Evolutionary conservation across 2,797 vertebrate genomes (phyloP).

Genomic region (Danio jaintianensis): DNA sequence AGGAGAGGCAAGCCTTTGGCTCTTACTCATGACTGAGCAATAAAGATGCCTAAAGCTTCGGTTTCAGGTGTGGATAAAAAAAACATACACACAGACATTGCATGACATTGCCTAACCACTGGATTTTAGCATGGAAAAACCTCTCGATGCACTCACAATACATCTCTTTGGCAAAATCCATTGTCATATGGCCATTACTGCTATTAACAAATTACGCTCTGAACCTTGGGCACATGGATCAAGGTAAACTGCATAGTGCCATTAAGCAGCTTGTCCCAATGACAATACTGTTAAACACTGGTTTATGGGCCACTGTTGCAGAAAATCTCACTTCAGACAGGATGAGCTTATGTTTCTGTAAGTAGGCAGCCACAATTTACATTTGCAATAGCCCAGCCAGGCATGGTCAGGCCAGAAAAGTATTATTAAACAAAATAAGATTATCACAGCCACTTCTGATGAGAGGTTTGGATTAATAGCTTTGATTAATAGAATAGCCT

Average conservation of each 20-base stretch:
- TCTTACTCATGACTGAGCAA: conserved; percentile 27
- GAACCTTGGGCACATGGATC: conserved; percentile 31
- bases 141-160: conserved; percentile 5
- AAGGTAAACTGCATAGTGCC: conserved; percentile 36
- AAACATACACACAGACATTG: neutral
- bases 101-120: conserved; percentile 22
- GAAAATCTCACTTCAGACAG: conserved; percentile 46
- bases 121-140: conserved; percentile 30
- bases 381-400: conserved; percentile 15
- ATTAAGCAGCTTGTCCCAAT: conserved; percentile 54
- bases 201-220: conserved; percentile 42
- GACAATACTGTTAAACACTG: conserved; percentile 45
- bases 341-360: conserved; percentile 48
- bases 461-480: conserved; percentile 30
- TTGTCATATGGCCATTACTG: conserved; percentile 49
- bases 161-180: conserved; percentile 19
- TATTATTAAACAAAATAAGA: conserved; percentile 25
- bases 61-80: conserved; percentile 36
- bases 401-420: conserved; percentile 8
- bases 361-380: conserved; percentile 29
- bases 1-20: conserved; percentile 15
- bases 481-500: conserved; percentile 26
- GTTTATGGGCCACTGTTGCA: conserved; percentile 42
- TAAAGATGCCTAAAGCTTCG: conserved; percentile 26
- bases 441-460: conserved; percentile 32